phyloP scores from a whole-genome alignment of 1,140 invertebrate genomes.

The Bilobella aurantiaca region DNA sequence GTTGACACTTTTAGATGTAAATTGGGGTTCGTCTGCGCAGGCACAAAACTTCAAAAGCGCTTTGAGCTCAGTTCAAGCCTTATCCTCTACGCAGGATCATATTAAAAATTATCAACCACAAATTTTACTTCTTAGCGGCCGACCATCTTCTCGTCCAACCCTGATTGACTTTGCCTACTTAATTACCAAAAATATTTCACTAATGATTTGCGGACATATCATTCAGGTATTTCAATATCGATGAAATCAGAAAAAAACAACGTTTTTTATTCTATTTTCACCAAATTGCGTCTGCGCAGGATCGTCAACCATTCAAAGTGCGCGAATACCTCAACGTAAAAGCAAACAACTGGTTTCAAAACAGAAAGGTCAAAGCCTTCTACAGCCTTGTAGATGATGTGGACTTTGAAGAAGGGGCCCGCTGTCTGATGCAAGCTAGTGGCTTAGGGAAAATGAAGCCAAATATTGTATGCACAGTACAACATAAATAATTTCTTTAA shows the following conservation, averaged over 20 bases:
- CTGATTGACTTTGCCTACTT: slow-evolving; percentile 50
- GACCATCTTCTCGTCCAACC: slow-evolving; percentile 44
- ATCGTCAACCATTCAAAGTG: slow-evolving; percentile 55
- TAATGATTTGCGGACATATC: slow-evolving; percentile 52
- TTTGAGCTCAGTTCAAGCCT: slow-evolving; percentile 44
- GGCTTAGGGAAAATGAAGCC: slow-evolving; percentile 52
- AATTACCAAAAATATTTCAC: slow-evolving; percentile 49
- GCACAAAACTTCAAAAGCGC: slow-evolving; percentile 51
- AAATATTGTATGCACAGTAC: slow-evolving; percentile 47
- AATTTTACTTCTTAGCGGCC: slow-evolving; percentile 48
- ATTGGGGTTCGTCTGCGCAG: slow-evolving; percentile 53
- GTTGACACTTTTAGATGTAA: slow-evolving; percentile 47
- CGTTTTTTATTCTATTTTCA: background rate
- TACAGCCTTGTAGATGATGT: slow-evolving; percentile 72
- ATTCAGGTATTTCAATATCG: slow-evolving; percentile 45
- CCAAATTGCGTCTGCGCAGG: slow-evolving; percentile 34
- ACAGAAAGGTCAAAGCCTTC: slow-evolving; percentile 81
- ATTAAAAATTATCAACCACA: slow-evolving; percentile 54
- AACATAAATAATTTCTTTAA: background rate
- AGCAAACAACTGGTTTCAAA: slow-evolving; percentile 67
- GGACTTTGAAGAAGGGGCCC: slow-evolving; percentile 52
- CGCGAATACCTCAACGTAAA: slow-evolving; percentile 51
- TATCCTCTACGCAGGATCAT: slow-evolving; percentile 48
- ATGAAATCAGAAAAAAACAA: background rate
- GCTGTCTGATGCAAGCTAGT: slow-evolving; percentile 40